A percentile compares a stretch with the other conserved stretches of the same genome.
Evolutionary conservation across 1,140 invertebrate species (phyloP).

Genomic region (Diachasmimorpha longicaudata): DNA sequence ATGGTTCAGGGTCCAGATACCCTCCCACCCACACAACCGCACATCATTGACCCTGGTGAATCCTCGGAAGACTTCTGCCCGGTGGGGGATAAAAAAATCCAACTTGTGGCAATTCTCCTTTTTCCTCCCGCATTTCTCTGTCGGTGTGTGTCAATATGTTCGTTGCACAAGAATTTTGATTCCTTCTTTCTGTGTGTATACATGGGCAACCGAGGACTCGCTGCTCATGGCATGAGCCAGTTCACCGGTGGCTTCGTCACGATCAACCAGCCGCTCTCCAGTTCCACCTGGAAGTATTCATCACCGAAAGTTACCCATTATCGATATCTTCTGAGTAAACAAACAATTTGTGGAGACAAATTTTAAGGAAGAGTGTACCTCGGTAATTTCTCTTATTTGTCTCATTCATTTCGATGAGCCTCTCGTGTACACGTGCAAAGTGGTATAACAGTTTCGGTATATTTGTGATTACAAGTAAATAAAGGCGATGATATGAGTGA

Average conservation of each 20-base stretch:
- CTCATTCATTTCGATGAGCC: background rate
- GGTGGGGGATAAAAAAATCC: background rate
- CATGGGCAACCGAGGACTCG: background rate
- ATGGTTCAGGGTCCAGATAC: background rate
- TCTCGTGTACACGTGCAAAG: background rate
- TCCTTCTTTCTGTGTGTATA: background rate
- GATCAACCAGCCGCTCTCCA: background rate
- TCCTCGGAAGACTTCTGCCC: background rate
- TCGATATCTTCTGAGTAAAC: too few species aligned
- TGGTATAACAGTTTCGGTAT: background rate
- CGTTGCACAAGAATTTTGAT: conserved; percentile 5
- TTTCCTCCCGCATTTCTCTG: background rate
- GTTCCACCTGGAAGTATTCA: background rate
- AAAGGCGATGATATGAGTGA: too few species aligned
- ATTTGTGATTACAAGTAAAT: background rate
- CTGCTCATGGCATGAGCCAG: background rate
- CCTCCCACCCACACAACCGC: background rate
- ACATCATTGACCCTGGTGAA: background rate
- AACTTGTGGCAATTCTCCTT: background rate
- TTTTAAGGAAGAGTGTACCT: too few species aligned
- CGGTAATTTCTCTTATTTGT: background rate
- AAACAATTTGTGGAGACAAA: too few species aligned
- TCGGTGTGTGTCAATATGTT: background rate
- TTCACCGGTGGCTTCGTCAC: background rate
- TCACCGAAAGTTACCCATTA: too few species aligned